A percentile compares a stretch with the other conserved stretches of the same genome.
These are phyloP conservation scores for Mionectes macconnelli DNA, from an alignment of 2,113 vertebrate genomes.

Conservation along the genomic window DNA sequence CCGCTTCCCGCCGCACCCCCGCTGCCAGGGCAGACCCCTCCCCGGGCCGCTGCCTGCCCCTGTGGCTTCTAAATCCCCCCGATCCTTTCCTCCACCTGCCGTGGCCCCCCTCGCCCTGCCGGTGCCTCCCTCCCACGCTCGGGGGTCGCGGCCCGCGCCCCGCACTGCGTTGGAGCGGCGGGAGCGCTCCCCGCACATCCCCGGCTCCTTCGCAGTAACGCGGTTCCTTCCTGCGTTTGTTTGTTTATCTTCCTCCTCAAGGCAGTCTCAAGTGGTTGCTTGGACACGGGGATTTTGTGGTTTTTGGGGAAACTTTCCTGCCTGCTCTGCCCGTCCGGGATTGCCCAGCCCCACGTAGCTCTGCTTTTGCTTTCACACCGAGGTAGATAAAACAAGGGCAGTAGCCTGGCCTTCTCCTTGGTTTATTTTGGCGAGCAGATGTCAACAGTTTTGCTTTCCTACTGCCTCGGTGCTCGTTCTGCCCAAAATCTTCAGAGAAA, in stretches of 20 bases:
- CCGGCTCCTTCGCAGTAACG: not conserved
- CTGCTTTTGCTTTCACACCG: not conserved
- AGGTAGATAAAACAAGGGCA: too few species aligned
- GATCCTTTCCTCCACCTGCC: not conserved
- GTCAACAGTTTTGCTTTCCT: not conserved
- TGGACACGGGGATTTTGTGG: not conserved
- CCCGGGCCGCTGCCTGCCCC: not conserved
- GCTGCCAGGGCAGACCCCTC: not conserved
- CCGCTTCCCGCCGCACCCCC: not conserved
- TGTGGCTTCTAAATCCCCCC: not conserved
- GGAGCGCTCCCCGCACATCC: not conserved
- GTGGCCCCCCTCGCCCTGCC: not conserved
- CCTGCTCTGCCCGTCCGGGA: not conserved
- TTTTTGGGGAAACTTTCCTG: not conserved
- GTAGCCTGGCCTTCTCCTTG: not conserved
- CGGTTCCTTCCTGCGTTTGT: not conserved
- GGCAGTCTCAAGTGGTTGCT: not conserved
- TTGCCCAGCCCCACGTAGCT: not conserved
- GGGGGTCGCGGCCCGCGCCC: not conserved
- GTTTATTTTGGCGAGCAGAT: not conserved
- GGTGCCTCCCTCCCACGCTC: not conserved
- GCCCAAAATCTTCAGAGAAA: not conserved
- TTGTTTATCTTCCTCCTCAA: not conserved
- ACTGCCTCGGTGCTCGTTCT: fast-evolving
- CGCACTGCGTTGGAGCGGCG: not conserved